Evolutionary conservation across 2,113 vertebrate species (phyloP), one percentile per base, ranked within the genome.

Genomic region (Paramormyrops kingsleyae): DNA sequence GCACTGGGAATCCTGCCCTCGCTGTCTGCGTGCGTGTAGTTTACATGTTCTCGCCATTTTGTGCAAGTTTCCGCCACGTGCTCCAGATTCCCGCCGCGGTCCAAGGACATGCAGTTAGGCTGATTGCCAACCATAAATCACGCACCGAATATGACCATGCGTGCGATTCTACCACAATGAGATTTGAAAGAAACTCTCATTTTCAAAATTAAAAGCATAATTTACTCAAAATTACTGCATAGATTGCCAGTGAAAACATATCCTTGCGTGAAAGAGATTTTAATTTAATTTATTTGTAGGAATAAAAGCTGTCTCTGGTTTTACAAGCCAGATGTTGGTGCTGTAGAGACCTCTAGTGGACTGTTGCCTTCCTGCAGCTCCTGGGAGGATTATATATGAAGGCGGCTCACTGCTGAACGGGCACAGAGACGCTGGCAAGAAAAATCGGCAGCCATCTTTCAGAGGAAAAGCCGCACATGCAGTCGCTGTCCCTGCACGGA

Each of bases 321-420:
- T 52, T n/a, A 27, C 24, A 53, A 27, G 35, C 42, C 17, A 44
- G 52, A 59, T 59, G 52, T 66, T 62, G 52, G 87, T 88, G 21
- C 9, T 88, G 27, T 35, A 13, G 39, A 4, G 87, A 88, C 87
- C 87, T 42, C 87, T 88, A 62, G 53, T 42, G 87, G 87, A 66
- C 53, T 2, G 53, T 17, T 44, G 5, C 7, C 10, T 21, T 46
- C 17, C 19, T 62, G 87, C 52, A 62, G 31, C 1, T 59, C 35
- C 53, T 2, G 52, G 35, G 39, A 88, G 42, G 56, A 46, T 46
- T 53, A 62, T 21, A 44, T 1, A 47, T 44, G 42, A 4, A 52
- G 84, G 21, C 84, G 31, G 31, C 46, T 50, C 5, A 5, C 5
- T 27, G 17, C 85, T 35, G 27, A 21, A 56, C 31, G 9, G 49